Conservation (phyloP, 2,113 vertebrate species). For the Phoenicopterus ruber region DNA sequence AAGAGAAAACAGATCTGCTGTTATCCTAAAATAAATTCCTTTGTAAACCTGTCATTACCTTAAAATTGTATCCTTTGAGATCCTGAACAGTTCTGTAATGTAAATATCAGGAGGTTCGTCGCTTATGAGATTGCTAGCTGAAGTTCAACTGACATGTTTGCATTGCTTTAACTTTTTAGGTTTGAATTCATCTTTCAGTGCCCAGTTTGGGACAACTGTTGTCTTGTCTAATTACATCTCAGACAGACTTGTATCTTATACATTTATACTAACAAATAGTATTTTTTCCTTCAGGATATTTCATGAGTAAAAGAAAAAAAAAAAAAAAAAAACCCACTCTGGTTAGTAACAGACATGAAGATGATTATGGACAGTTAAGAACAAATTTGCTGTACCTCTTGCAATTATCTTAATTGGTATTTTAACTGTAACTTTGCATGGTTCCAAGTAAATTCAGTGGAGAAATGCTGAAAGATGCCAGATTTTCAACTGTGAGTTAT, state of each 20-base stretch:
- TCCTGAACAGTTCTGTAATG: neutral
- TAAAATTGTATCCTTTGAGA: slow-evolving; percentile 6
- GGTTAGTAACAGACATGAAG: neutral
- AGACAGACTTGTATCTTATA: neutral
- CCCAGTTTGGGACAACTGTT: neutral
- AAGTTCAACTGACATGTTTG: neutral
- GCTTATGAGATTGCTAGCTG: neutral
- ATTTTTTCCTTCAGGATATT: neutral
- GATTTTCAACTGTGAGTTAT: neutral
- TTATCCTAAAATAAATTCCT: slow-evolving; percentile 22
- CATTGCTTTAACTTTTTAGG: neutral
- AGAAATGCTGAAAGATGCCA: neutral
- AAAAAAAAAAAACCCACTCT: neutral
- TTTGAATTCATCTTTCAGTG: neutral
- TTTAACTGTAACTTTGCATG: neutral
- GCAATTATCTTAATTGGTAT: neutral
- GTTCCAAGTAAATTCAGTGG: neutral
- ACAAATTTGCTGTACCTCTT: neutral
- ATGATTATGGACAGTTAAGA: neutral
- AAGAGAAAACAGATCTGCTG: neutral
- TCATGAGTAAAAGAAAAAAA: neutral
- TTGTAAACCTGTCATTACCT: slow-evolving; percentile 33
- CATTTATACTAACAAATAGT: neutral
- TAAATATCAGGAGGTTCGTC: neutral
- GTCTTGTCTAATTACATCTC: neutral